phyloP scores from a whole-genome alignment of 1,140 invertebrate species.

The Drosophila nigromelanica region DNA sequence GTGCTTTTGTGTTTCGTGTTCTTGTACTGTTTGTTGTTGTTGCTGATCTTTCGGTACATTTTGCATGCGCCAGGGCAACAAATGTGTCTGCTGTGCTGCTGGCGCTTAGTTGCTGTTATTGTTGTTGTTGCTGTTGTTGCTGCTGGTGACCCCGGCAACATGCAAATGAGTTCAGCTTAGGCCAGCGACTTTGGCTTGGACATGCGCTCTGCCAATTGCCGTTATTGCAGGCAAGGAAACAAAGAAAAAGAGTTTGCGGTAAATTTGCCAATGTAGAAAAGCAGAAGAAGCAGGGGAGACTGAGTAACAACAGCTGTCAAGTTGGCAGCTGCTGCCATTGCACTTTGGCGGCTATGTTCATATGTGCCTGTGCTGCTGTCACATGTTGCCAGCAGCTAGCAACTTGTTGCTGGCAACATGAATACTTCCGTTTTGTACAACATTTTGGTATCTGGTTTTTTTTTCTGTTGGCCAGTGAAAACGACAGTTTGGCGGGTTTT shows the following conservation, averaged over 20 bases:
- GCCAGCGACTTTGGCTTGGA: slow-evolving; percentile 39
- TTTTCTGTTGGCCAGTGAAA: slow-evolving; percentile 55
- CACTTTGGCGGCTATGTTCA: slow-evolving; percentile 5
- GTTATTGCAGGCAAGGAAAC: slow-evolving; percentile 20
- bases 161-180: slow-evolving; percentile 49
- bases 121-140: slow-evolving; percentile 4
- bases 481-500: slow-evolving; percentile 67
- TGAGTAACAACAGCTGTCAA: slow-evolving; percentile 28
- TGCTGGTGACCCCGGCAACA: slow-evolving; percentile 38
- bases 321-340: slow-evolving; percentile 33
- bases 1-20: slow-evolving; percentile 22
- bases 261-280: slow-evolving; percentile 17
- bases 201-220: slow-evolving; percentile 43
- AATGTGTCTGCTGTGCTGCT: slow-evolving; percentile 4
- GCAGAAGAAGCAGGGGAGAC: not conserved
- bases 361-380: slow-evolving; percentile 8
- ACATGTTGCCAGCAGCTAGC: slow-evolving; percentile 24
- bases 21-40: slow-evolving; percentile 9
- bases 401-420: slow-evolving; percentile 32
- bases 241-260: slow-evolving; percentile 17
- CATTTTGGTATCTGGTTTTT: slow-evolving; percentile 46
- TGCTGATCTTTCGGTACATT: slow-evolving; percentile 27
- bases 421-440: slow-evolving; percentile 34
- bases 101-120: slow-evolving; percentile 6
- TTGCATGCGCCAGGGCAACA: slow-evolving; percentile 34